Conservation (phyloP, 2,797 vertebrate genomes). For the Hippocampus kuda region DNA sequence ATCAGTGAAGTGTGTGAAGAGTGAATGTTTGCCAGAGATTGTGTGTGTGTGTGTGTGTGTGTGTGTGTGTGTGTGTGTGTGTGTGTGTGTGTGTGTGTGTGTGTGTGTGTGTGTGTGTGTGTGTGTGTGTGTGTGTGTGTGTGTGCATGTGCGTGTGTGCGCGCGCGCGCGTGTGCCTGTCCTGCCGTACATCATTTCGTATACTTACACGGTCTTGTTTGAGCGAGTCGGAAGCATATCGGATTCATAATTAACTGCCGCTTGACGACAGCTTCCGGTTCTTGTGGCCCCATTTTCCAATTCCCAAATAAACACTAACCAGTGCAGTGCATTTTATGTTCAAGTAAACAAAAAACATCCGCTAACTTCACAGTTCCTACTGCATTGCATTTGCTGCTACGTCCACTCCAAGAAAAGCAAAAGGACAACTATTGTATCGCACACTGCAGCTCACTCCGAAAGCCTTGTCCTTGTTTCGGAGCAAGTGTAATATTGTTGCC, state of each 20-base stretch:
- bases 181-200: conserved; percentile 52
- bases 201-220: conserved; percentile 30
- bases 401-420: background rate
- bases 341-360: background rate
- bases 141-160: conserved; percentile 33
- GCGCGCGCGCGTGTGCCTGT: conserved; percentile 38
- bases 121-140: conserved; percentile 28
- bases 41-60: conserved; percentile 25
- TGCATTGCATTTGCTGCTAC: background rate
- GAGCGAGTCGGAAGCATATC: conserved; percentile 37
- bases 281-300: conserved; percentile 1
- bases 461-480: background rate
- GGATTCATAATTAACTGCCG: conserved; percentile 41
- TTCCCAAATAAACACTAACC: conserved; percentile 4
- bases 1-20: conserved; percentile 61
- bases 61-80: conserved; percentile 28
- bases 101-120: conserved; percentile 16
- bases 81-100: conserved; percentile 25
- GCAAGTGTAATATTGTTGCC: background rate
- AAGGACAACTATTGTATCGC: background rate
- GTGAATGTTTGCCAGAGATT: conserved; percentile 52
- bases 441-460: background rate
- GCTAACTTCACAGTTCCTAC: no score
- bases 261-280: conserved; percentile 36
- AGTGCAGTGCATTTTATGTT: background rate